Evolutionary conservation across 2,113 vertebrate species (phyloP).

Genomic region (Ancistrus triradiatus): DNA sequence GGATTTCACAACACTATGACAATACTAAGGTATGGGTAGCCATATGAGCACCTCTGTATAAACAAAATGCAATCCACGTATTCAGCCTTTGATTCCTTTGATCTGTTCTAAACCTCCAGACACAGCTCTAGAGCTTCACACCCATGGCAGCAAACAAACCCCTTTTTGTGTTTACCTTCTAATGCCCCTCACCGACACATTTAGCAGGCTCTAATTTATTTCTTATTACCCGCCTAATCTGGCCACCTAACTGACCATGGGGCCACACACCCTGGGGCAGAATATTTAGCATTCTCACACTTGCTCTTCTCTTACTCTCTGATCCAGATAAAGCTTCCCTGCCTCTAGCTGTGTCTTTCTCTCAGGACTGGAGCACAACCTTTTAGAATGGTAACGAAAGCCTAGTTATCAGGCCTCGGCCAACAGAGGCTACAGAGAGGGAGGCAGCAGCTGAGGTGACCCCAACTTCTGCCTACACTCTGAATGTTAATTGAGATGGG

Average conservation of each 20-base stretch:
- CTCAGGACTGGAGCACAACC: conserved; percentile 47
- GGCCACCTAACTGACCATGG: conserved; percentile 36
- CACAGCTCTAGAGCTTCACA: conserved; percentile 28
- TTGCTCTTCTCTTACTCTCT: conserved; percentile 34
- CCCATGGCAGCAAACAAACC: conserved; percentile 36
- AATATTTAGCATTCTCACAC: conserved; percentile 35
- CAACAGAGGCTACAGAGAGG: conserved; percentile 35
- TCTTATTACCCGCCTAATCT: conserved; percentile 39
- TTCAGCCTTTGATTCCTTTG: conserved; percentile 24
- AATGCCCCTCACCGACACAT: conserved; percentile 17
- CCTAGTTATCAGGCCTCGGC: conserved; percentile 61
- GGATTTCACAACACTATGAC: neutral
- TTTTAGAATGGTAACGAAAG: conserved; percentile 59
- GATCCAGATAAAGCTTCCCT: conserved; percentile 52
- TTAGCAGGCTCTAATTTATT: conserved; percentile 44
- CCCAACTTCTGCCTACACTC: conserved; percentile 48
- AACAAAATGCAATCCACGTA: conserved; percentile 16
- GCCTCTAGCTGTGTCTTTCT: conserved; percentile 66
- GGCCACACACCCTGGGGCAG: conserved; percentile 45
- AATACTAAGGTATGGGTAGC: conserved; percentile 16
- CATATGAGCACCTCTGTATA: conserved; percentile 3
- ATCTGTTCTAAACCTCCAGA: conserved; percentile 27
- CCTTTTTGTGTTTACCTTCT: conserved; percentile 44
- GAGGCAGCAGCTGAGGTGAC: conserved; percentile 48
- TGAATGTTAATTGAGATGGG: conserved; percentile 68